Percentiles rank a stretch among this genome's conserved stretches.
Conservation (phyloP, 2,113 vertebrate species). For the Struthidea cinerea region DNA sequence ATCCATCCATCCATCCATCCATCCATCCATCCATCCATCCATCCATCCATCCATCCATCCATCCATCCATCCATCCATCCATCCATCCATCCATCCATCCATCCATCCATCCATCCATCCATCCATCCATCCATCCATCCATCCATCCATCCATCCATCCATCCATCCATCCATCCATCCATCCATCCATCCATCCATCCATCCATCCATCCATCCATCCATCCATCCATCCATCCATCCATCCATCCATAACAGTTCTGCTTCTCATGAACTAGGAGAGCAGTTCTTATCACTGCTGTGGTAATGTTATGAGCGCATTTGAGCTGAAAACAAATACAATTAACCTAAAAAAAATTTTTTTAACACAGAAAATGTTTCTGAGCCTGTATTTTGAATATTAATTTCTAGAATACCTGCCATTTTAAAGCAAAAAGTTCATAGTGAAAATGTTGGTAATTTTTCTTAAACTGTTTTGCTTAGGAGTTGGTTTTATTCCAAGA, state of each 20-base stretch:
- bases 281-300: accelerated
- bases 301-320: accelerated
- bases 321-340: not conserved
- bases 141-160: not conserved
- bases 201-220: not conserved
- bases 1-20: not conserved
- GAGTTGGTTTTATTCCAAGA: not conserved
- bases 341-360: not conserved
- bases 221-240: not conserved
- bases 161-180: not conserved
- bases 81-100: not conserved
- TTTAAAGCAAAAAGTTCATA: not conserved
- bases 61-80: not conserved
- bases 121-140: not conserved
- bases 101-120: not conserved
- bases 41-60: not conserved
- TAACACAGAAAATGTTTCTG: not conserved
- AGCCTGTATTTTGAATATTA: not conserved
- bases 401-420: not conserved
- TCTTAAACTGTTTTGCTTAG: not conserved
- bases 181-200: not conserved
- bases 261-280: not conserved
- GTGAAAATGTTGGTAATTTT: not conserved
- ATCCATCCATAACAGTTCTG: not conserved
- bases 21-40: not conserved